Conservation (phyloP, 2,797 vertebrate genomes). For the Hoplostethus mediterraneus region DNA sequence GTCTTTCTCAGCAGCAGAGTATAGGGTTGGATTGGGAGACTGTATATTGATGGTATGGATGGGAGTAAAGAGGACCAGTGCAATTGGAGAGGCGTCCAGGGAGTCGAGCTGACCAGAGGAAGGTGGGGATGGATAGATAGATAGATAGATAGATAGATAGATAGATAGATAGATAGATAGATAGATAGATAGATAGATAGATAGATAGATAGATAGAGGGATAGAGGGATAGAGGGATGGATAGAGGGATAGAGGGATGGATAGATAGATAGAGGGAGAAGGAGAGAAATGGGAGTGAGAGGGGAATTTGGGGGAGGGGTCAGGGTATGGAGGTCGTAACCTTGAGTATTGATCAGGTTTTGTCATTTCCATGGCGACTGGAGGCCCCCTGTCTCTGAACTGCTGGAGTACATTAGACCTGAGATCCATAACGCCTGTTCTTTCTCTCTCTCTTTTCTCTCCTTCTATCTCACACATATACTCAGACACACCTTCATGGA, state of each 20-base stretch:
- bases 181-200: slow-evolving; percentile 28
- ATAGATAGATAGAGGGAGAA: slow-evolving; percentile 68
- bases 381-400: slow-evolving; percentile 90
- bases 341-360: slow-evolving; percentile 98
- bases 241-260: slow-evolving; percentile 3
- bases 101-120: neutral
- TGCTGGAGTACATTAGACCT: slow-evolving; percentile 98
- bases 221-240: slow-evolving; percentile 53
- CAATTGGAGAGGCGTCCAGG: neutral
- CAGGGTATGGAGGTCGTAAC: slow-evolving; percentile 87
- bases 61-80: neutral
- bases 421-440: slow-evolving; percentile 94
- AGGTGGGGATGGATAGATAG: neutral
- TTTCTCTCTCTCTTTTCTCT: slow-evolving; percentile 49
- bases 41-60: neutral
- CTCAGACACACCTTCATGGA: slow-evolving; percentile 64
- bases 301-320: slow-evolving; percentile 65
- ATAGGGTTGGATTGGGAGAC: neutral
- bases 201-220: slow-evolving; percentile 2
- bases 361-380: slow-evolving; percentile 97
- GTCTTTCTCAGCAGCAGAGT: too few species aligned
- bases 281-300: slow-evolving; percentile 79
- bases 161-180: slow-evolving; percentile 42
- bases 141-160: slow-evolving; percentile 19
- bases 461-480: slow-evolving; percentile 37